Evolutionary conservation across 2,113 vertebrate species (phyloP), one percentile per base, ranked within the genome.

Genomic region (Stegostoma tigrinum): DNA sequence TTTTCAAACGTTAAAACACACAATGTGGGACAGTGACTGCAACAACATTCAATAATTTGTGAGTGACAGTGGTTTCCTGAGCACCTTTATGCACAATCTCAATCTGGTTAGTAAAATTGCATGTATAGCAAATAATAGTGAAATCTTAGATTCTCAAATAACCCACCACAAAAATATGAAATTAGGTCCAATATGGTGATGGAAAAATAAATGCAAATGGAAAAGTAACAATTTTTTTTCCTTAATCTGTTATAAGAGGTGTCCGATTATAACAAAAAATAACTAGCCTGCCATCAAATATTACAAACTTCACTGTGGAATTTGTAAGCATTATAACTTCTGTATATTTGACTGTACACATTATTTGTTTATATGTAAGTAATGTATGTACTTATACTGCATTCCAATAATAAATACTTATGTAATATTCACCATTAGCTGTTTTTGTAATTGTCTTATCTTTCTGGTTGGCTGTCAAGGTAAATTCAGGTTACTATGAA

Each of bases 291-390:
- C 45, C 42, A 95, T 72, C 27, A 72, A 95, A 75, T 95, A 42
- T 95, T 95, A 24, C 94, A 95, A 72, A 95, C 94, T 27, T 42
- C 94, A 95, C 94, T 95, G 94, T 95, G 94, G 67, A 52, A 45
- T 95, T 95, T 95, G 94, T 95, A 95, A 95, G 94, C 94, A 52
- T 75, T 42, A 95, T 95, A 95, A 95, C 68, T 95, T 95, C 94
- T 95, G 94, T 95, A 95, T 95, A 95, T 95, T 95, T 72, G 68
- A 95, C 68, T 95, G 94, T 95, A 95, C 94, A 95, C 94, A 95
- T 95, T 95, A 72, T 95, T 95, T 95, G 94, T 95, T 95, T 95
- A 95, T 95, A 95, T 95, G 94, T 95, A 95, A 95, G 94, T 95
- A 95, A 95, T 95, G 94, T 95, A 95, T 72, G 94, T 95, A 95